These are phyloP conservation scores for Aphaenogaster floridana DNA, from an alignment of 1,140 invertebrate species.

Conservation along the genomic window DNA sequence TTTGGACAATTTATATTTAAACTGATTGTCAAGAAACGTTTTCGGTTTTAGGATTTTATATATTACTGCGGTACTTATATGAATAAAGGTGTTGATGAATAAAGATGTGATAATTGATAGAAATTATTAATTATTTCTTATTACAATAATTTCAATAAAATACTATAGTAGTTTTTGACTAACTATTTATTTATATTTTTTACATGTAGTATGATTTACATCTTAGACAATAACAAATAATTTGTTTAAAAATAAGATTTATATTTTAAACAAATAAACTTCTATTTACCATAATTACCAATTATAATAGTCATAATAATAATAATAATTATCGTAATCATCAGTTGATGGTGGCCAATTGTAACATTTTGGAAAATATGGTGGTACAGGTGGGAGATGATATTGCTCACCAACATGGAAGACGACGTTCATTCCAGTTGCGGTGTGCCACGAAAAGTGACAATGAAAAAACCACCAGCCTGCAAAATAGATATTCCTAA, in stretches of 20 bases:
- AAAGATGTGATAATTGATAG: no score
- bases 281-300: not conserved
- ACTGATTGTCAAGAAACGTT: no score
- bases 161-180: not conserved
- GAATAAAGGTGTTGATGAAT: no score
- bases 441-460: slow-evolving; percentile 86
- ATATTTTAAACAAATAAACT: not conserved
- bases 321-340: not conserved
- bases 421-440: slow-evolving; percentile 86
- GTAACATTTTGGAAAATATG: slow-evolving; percentile 83
- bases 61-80: no score
- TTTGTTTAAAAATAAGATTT: not conserved
- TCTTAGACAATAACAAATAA: not conserved
- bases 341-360: not conserved
- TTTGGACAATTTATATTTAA: no score
- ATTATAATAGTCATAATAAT: not conserved
- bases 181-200: slow-evolving; percentile 7
- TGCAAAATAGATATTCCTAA: slow-evolving; percentile 26
- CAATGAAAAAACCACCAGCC: slow-evolving; percentile 87
- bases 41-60: no score
- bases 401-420: slow-evolving; percentile 84
- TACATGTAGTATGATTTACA: not conserved
- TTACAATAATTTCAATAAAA: not conserved
- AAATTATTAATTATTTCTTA: no score
- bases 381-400: slow-evolving; percentile 82